Evolutionary conservation across 2,797 vertebrate species (phyloP), one percentile per base, ranked within the genome.

Genomic region (Enoplosus armatus): DNA sequence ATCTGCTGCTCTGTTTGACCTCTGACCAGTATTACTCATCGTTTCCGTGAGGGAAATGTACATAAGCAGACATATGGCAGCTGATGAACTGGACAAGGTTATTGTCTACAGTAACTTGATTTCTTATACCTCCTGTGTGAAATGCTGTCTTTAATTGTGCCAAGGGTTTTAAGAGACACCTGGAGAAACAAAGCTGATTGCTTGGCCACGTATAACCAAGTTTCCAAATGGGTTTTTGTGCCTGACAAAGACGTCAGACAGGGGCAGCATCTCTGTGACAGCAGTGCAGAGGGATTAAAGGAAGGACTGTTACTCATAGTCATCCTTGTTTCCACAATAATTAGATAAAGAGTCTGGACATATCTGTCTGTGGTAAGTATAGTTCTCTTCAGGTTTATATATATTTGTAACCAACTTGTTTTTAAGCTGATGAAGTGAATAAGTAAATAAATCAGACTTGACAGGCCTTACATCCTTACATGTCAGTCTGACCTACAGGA

Each of bases 21-120:
- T 83, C 39, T 78, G 72, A 85, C 74, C 55, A 1, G 50, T n/a
- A 77, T 77, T 61, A 67, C 71, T 84, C 73, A 75, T 67, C 8
- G 20, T 26, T 71, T 73, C 54, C 2, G 1, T 11, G 1, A 37
- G 6, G 35, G 67, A 66, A n/a, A n/a, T n/a, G 22, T 16, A 18
- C 6, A 54, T 20, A 6, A 8, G 27, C 12, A 27, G 14, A 50
- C 26, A 26, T 22, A 29, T 33, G 39, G 15, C 3, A 31, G 35
- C 22, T n/a, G n/a, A n/a, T n/a, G n/a, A n/a, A 10, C 27, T 47
- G 18, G n/a, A 31, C 8, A 68, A 20, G 50, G 22, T n/a, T 16
- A 37, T 35, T 18, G 10, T 54, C 54, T 33, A 18, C 39, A 18
- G 1, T n/a, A n/a, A 24, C 29, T 11, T n/a, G 6, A 64, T 15